These are phyloP conservation scores for Bovichtus variegatus DNA, from an alignment of 2,797 vertebrate species.

Conservation along the genomic window DNA sequence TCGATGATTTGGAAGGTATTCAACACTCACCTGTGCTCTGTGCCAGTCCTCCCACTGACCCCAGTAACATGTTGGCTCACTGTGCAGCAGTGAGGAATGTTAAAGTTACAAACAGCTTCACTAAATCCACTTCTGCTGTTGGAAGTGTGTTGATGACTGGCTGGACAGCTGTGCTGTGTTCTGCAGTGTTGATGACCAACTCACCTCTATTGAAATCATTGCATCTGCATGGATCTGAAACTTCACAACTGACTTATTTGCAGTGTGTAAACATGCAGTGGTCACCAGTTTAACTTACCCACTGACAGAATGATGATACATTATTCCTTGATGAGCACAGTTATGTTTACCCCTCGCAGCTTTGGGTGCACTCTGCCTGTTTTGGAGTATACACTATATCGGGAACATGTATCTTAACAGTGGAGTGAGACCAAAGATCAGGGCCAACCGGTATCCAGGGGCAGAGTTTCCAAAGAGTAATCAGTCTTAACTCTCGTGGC, in stretches of 20 bases:
- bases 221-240: slow-evolving; percentile 1
- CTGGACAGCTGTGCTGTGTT: not conserved
- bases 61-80: not conserved
- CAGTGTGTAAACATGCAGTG: not conserved
- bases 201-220: not conserved
- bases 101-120: not conserved
- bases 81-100: not conserved
- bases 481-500: too few species aligned
- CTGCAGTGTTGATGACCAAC: not conserved
- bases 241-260: not conserved
- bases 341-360: not conserved
- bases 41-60: slow-evolving; percentile 7
- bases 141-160: not conserved
- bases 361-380: too few species aligned
- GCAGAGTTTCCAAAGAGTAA: too few species aligned
- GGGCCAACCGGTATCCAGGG: too few species aligned
- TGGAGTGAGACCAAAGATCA: too few species aligned
- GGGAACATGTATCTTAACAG: too few species aligned
- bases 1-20: slow-evolving; percentile 97
- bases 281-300: not conserved
- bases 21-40: not conserved
- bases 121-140: not conserved
- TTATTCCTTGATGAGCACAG: not conserved
- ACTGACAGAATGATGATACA: not conserved
- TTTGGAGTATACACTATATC: too few species aligned